These are phyloP conservation scores for Nipponia nippon DNA, from an alignment of 2,113 vertebrate genomes.

Conservation along the genomic window DNA sequence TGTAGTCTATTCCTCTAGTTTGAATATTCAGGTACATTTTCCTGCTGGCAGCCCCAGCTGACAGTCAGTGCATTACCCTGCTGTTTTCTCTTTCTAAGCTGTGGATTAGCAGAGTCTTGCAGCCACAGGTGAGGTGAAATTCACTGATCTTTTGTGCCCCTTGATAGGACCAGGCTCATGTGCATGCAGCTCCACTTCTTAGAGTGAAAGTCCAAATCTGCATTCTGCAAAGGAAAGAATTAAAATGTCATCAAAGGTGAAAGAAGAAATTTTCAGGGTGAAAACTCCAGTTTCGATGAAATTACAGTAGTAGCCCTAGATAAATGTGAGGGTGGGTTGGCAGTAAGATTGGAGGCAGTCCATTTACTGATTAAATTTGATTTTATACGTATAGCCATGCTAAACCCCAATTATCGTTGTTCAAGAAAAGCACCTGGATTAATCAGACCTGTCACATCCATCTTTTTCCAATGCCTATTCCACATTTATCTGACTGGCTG, in stretches of 20 bases:
- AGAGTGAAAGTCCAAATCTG: not conserved
- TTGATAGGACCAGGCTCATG: not conserved
- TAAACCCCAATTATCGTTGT: constrained; percentile 59
- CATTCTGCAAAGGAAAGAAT: not conserved
- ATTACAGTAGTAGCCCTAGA: constrained; percentile 62
- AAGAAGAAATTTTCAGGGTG: constrained; percentile 50
- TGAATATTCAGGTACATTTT: not conserved
- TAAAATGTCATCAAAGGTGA: constrained; percentile 51
- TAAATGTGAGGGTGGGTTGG: constrained; percentile 56
- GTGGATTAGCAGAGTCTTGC: not conserved
- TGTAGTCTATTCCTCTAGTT: not conserved
- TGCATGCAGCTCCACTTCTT: not conserved
- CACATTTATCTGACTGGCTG: constrained; percentile 7
- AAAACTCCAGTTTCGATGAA: constrained; percentile 56
- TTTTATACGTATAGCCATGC: constrained; percentile 57
- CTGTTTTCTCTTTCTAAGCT: not conserved
- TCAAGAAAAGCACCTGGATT: constrained; percentile 63
- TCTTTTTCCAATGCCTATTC: constrained; percentile 56
- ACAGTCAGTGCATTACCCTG: not conserved
- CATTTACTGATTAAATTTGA: constrained; percentile 72
- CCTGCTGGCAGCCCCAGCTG: not conserved
- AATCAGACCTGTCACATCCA: constrained; percentile 62
- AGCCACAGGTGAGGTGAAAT: not conserved
- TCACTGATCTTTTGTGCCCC: not conserved
- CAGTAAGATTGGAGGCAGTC: constrained; percentile 66